Conservation (phyloP, 2,113 vertebrate species). For the Cathartes aura region DNA sequence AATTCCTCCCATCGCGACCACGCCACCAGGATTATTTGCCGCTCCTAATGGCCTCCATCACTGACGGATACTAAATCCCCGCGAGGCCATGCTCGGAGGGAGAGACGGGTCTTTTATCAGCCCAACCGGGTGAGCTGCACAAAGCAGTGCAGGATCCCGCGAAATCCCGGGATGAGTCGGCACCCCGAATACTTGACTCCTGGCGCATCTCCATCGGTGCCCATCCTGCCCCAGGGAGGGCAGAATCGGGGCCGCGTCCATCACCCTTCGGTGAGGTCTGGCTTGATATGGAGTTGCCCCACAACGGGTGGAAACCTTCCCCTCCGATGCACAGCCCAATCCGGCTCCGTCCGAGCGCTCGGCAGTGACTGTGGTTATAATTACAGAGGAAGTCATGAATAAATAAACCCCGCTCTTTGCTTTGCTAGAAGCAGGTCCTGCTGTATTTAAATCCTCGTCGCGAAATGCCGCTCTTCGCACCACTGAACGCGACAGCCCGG, state of each 20-base stretch:
- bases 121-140: not conserved
- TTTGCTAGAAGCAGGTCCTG: not conserved
- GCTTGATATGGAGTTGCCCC: not conserved
- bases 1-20: not conserved
- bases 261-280: not conserved
- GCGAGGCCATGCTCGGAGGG: rapidly evolving
- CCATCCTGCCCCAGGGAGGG: not conserved
- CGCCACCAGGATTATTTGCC: not conserved
- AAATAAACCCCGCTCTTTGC: not conserved
- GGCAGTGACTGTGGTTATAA: not conserved
- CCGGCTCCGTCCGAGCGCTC: not conserved
- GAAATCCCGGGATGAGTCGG: not conserved
- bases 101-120: not conserved
- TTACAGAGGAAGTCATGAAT: not conserved
- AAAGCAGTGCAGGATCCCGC: not conserved
- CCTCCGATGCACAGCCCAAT: not conserved
- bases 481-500: rapidly evolving
- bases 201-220: not conserved
- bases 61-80: not conserved
- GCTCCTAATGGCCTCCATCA: not conserved
- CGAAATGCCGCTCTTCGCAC: not conserved
- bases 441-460: not conserved
- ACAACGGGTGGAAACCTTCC: not conserved
- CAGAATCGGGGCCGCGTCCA: rapidly evolving
- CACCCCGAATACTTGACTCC: rapidly evolving